Evolutionary conservation across 2,113 vertebrate species (phyloP), one percentile per base, ranked within the genome.

Genomic region (Hypocryptadius cinnamomeus): DNA sequence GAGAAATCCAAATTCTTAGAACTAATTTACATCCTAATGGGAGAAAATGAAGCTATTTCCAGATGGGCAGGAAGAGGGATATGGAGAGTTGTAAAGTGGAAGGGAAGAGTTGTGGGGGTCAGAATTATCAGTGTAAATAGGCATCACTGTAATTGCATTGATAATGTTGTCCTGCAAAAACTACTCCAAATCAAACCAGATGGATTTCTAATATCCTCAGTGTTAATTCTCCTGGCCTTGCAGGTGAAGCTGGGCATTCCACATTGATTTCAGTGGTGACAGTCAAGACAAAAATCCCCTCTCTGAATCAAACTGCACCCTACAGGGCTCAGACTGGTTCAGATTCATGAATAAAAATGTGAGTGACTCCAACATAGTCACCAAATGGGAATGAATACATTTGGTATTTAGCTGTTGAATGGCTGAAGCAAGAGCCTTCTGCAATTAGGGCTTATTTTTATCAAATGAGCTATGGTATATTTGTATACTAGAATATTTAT

Each of bases 381-480:
- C 66, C 63, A 78, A 66, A 48, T 50, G 63, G 63, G 57, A 66
- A 57, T 76, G 63, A 92, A 69, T 65, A 6, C 33, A 56, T 79
- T 85, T 89, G 68, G 40, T 66, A 51, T 77, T 84, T 73, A 79
- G 87, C 35, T 42, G 61, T 44, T 91, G 61, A 89, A 90, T 89
- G 57, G 40, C 77, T 93, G 74, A 89, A 94, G 72, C n/a, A 79
- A 86, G 77, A 84, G 66, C 45, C 50, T 85, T 76, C 63, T 93
- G 78, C 85, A 93, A 47, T 72, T 89, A 87, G 63, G 37, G 18
- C 42, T 93, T 63, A 59, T 91, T 89, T 96, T 79, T 89, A 61
- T 84, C 53, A 59, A 50, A 68, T 85, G 48, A 79, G 24, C 63
- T 69, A 5, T 68, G 66, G 20, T 56, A 19, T 78, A 89, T 93